Base-by-base conservation (phyloP, 2,797 vertebrate genomes). In the Sebastes alutus region DNA sequence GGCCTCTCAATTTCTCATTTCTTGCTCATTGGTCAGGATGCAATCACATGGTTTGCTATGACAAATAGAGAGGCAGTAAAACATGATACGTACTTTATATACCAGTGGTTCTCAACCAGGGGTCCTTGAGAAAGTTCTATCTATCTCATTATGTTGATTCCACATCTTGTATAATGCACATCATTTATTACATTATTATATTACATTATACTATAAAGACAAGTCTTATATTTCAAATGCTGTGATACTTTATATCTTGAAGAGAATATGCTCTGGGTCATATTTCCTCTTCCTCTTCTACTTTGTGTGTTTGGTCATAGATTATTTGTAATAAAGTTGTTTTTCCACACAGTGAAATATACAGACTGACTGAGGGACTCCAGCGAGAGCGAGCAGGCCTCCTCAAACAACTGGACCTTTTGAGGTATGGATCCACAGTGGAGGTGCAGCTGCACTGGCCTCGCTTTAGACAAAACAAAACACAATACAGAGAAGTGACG, bases 321-420 rank as follows among this genome's bases (percentile, higher is more conserved):
- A 56, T 25, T 49, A 7, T 29, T 66, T 54, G 25, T 62, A 58
- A 75, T 54, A 59, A 64, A 75, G 66, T 35, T 81, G 81, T 76
- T 83, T 35, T 66, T 78, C 7, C 29, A 68, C 62, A 4, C 89
- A 99, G 97, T 89, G 98, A 99, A 84, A 94, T 99, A 13, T 99
- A 97, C 91, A 90, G 93, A 2, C 92, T 98, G 60, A 97, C 97
- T 0, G 98, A 99, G 89, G 95, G 96, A 58, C 94, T 98, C 23
- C 96, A 99, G 87, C 94, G 97, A 23, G 98, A 99, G 86, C 94
- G 97, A 85, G 91, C 95, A 0, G 94, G 96, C 72, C 96, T 99
- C 30, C 88, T 97, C 73, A 99, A 98, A 86, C 98, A 99, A 82
- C 88, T 99, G 85, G 97, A 98, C 82, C 96, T 98, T 72, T 87